These are phyloP conservation scores for Paramuricea clavata DNA, from an alignment of 92 coral and sea anemone species.

Conservation along the genomic window DNA sequence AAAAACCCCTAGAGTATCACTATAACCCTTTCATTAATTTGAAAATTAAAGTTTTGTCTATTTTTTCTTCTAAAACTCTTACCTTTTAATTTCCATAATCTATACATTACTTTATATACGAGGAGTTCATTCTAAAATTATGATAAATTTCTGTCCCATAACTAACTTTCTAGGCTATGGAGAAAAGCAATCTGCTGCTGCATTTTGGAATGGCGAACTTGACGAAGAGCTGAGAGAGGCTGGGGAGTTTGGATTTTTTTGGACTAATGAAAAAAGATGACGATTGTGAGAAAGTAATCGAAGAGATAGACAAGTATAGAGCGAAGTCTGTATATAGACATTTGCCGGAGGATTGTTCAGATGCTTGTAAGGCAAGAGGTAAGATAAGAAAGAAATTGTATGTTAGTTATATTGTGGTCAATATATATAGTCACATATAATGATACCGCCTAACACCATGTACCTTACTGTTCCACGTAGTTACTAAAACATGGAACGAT, in stretches of 20 bases:
- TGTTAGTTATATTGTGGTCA: not conserved
- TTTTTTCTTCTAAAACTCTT: too few relatives aligned
- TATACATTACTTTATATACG: not conserved
- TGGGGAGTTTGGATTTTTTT: conserved; percentile 44
- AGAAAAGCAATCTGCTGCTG: conserved; percentile 17
- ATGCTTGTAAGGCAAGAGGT: conserved; percentile 52
- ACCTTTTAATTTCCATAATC: too few relatives aligned
- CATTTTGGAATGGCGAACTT: conserved; percentile 11
- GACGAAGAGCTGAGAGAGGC: conserved; percentile 32
- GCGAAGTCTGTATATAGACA: conserved; percentile 58
- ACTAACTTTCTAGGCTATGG: not conserved
- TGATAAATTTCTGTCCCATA: not conserved
- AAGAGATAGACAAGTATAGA: conserved; percentile 41
- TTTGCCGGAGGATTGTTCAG: conserved; percentile 60
- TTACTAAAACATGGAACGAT: too few relatives aligned
- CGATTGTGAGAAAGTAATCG: conserved; percentile 56
- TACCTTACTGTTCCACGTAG: not conserved
- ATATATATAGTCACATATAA: not conserved
- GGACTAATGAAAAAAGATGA: conserved; percentile 60
- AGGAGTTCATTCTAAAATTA: not conserved
- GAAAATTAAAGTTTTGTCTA: too few relatives aligned
- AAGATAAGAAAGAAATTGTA: not conserved
- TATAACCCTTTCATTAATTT: too few relatives aligned
- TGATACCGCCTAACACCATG: not conserved
- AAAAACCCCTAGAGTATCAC: too few relatives aligned